Percentiles rank a stretch among this genome's conserved stretches.
These are phyloP conservation scores for Serinus canaria DNA, from an alignment of 2,113 vertebrate genomes.

Conservation along the genomic window DNA sequence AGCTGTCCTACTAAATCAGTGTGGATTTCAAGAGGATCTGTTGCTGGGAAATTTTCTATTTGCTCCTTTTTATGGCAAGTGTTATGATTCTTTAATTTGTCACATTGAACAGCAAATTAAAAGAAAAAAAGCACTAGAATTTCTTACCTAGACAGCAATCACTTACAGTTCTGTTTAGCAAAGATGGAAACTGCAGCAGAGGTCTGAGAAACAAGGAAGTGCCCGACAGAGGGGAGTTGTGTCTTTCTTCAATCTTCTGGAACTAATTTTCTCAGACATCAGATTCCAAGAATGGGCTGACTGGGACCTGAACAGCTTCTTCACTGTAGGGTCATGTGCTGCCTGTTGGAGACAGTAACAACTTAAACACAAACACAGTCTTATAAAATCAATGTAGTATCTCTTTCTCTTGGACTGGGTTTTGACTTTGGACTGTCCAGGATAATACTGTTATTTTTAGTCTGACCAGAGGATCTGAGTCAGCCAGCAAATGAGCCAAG, in stretches of 20 bases:
- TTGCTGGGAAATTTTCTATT: conserved; percentile 33
- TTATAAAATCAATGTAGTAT: not conserved
- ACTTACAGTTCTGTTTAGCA: not conserved
- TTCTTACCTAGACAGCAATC: not conserved
- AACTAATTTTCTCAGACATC: not conserved
- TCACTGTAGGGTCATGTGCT: not conserved
- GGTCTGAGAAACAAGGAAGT: not conserved
- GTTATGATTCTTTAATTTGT: not conserved
- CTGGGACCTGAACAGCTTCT: not conserved
- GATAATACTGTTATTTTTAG: not conserved
- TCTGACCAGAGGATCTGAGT: not conserved
- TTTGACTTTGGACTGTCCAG: not conserved
- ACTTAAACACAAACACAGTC: not conserved
- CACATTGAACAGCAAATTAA: not conserved
- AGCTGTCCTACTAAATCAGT: not conserved
- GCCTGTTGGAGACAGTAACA: not conserved
- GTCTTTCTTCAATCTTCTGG: not conserved
- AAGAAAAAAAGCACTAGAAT: not conserved
- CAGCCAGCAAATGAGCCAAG: not conserved
- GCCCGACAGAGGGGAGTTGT: not conserved
- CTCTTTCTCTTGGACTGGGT: not conserved
- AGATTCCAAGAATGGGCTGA: not conserved
- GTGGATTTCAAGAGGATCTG: conserved; percentile 11
- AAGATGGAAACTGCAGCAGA: not conserved
- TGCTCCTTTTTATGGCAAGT: conserved; percentile 31